phyloP scores from a whole-genome alignment of 2,113 vertebrate genomes.

The Lipophrys pholis region DNA sequence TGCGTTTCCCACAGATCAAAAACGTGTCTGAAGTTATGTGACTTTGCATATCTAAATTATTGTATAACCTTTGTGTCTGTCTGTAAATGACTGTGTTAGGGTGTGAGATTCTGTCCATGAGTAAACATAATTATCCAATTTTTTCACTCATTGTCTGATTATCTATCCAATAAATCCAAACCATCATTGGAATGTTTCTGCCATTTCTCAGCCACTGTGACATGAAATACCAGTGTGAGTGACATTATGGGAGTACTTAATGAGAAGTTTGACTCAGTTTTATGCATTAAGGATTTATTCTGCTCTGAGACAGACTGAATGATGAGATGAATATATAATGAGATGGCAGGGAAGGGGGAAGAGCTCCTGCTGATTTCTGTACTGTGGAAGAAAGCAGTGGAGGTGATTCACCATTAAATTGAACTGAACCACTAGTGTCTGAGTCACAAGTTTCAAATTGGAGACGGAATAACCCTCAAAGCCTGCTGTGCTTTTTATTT shows the following conservation, averaged over 20 bases:
- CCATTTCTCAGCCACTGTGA: slow-evolving; percentile 6
- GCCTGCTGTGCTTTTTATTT: too few relatives aligned
- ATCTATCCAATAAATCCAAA: too few relatives aligned
- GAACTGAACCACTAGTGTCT: neutral
- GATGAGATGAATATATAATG: slow-evolving; percentile 20
- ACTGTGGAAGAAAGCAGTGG: neutral
- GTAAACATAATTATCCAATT: too few relatives aligned
- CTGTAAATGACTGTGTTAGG: too few relatives aligned
- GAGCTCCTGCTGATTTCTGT: slow-evolving; percentile 13
- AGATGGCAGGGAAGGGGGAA: neutral
- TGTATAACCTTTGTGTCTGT: too few relatives aligned
- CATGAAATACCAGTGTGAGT: slow-evolving; percentile 14
- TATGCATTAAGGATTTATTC: slow-evolving; percentile 21
- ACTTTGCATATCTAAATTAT: too few relatives aligned
- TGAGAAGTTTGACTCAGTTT: slow-evolving; percentile 1
- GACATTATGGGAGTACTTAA: slow-evolving; percentile 1
- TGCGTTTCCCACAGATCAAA: too few relatives aligned
- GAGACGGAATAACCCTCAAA: too few relatives aligned
- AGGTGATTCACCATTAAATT: slow-evolving; percentile 11
- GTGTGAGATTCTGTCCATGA: too few relatives aligned
- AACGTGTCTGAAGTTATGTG: too few relatives aligned
- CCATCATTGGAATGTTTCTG: too few relatives aligned
- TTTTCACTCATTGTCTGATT: too few relatives aligned
- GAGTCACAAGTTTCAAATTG: neutral
- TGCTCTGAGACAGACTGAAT: slow-evolving; percentile 12